Base-by-base conservation (phyloP, 2,797 vertebrate genomes). In the Glyptemys insculpta region DNA sequence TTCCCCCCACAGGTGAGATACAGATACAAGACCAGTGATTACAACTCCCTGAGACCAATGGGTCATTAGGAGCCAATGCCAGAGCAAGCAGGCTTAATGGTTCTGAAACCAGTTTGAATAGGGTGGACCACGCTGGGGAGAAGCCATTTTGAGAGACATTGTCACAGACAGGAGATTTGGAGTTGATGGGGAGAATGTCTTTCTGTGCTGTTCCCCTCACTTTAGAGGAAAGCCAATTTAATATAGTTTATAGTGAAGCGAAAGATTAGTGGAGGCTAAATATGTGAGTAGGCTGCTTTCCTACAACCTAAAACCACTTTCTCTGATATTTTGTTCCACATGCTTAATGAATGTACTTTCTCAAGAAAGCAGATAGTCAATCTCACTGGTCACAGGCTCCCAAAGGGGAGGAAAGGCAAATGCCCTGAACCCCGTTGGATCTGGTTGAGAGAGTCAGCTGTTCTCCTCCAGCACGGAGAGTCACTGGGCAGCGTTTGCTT, bases 141-240 rank as follows among this genome's bases (percentile, higher is more conserved):
- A 74, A 44, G 37, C 72, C 12, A 41, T 19, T 79, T 12, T 27
- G 86, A 89, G 94, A 15, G 44, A 83, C 89, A 85, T 52, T 6
- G 27, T 37, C 72, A 18, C 62, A 85, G 34, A 12, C 8, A 3
- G 49, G 83, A 25, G 47, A 6, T 15, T 8, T 37, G 10, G 25
- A 12, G 1, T 54, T 52, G 52, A 19, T 44, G 41, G 80, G 56
- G 8, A 0, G 1, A 2, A 34, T 0, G 27, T 5, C 9, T 2
- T 6, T 7, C 16, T 68, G 68, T 16, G 11, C 47, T 1, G 2
- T 47, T 81, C 50, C 49, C 11, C 4, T n/a, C 1, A 2, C 6
- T 72, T 19, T 56, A 59, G 47, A 81, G 62, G 88, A 91, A 91
- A 89, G 11, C 5, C 3, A 0, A 37, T 68, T 83, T 68, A 34